phyloP scores from a whole-genome alignment of 2,888 invertebrate genomes.

The Caenorhabditis sp. region DNA sequence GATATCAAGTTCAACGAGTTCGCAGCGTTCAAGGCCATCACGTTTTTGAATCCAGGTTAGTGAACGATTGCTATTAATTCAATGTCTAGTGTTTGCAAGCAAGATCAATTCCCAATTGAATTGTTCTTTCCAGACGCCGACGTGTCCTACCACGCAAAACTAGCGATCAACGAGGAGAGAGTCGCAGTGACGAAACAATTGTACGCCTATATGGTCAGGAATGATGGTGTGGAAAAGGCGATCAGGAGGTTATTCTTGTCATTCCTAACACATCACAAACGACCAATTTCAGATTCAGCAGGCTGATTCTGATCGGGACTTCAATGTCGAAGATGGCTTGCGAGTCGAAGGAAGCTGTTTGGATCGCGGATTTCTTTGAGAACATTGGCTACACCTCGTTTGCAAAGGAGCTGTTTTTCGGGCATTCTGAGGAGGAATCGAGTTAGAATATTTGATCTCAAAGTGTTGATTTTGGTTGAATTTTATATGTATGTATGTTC shows the following conservation, averaged over 20 bases:
- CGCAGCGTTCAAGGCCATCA: conserved; percentile 81
- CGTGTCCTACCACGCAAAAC: conserved; percentile 67
- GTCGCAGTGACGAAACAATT: conserved; percentile 79
- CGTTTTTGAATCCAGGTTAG: conserved; percentile 82
- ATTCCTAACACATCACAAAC: too few relatives aligned
- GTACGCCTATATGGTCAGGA: conserved; percentile 77
- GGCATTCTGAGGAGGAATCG: conserved; percentile 52
- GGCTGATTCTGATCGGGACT: conserved; percentile 79
- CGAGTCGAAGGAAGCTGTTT: conserved; percentile 81
- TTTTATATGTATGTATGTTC: too few relatives aligned
- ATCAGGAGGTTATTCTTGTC: conserved; percentile 69
- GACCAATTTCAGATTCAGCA: conserved; percentile 75
- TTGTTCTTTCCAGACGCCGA: conserved; percentile 80
- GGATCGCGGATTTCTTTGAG: conserved; percentile 82
- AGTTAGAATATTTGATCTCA: too few relatives aligned
- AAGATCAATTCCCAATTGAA: too few relatives aligned
- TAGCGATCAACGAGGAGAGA: conserved; percentile 73
- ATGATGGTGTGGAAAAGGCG: conserved; percentile 74
- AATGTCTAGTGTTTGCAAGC: too few relatives aligned
- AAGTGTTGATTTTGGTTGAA: too few relatives aligned
- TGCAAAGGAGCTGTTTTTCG: conserved; percentile 79
- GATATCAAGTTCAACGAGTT: conserved; percentile 79
- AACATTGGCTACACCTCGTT: conserved; percentile 78
- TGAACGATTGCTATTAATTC: not conserved
- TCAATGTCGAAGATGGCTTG: conserved; percentile 81